Base-by-base conservation (phyloP, 1,140 invertebrate genomes). In the Schmidtea mediterranea region DNA sequence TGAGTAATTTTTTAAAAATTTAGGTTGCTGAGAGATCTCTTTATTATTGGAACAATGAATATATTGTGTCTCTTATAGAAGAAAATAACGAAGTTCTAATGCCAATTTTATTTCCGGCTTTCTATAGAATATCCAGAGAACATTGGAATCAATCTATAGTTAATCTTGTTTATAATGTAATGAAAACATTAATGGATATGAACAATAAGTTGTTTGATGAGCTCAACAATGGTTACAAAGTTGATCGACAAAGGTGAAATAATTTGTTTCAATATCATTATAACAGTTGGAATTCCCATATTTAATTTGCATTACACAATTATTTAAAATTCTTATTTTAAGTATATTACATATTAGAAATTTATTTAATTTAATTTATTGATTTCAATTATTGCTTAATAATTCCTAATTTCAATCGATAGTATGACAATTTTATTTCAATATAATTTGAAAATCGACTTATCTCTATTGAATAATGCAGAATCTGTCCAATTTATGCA, bases 91-190 rank as follows among this genome's bases (percentile, higher is more conserved):
- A 55, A 24, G 55, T 58, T 24, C 58, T 68, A 50, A 55, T 68
- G 46, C 66, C 66, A 37, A 81, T 95, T 50, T 74, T 82, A 84
- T 90, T 89, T 70, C 86, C 89, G 43, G 78, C 87, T 52, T 71
- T 97, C 52, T 94, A 94, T 67, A 78, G 79, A 58, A 90, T 83
- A 16, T 46, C 49, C 3, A 43, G 13, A 23, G 49, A 49, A 19
- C 49, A 49, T 12, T 47, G 40, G 49, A 49, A 49, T 32, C 49
- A 49, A 40, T 21, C 49, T 13, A 49, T 49, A 16, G n/a, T 49
- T 13, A 24, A 41, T 12, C 49, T 49, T 15, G 49, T 49, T 10
- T 49, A 41, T 23, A 49, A 49, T 19, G 49, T 49, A 13, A 41
- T 49, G 43, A 49, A 49, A 18, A 24, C 49, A 9, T 49, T 49